Base-by-base conservation (phyloP, 2,113 vertebrate genomes). In the Perognathus longimembris region DNA sequence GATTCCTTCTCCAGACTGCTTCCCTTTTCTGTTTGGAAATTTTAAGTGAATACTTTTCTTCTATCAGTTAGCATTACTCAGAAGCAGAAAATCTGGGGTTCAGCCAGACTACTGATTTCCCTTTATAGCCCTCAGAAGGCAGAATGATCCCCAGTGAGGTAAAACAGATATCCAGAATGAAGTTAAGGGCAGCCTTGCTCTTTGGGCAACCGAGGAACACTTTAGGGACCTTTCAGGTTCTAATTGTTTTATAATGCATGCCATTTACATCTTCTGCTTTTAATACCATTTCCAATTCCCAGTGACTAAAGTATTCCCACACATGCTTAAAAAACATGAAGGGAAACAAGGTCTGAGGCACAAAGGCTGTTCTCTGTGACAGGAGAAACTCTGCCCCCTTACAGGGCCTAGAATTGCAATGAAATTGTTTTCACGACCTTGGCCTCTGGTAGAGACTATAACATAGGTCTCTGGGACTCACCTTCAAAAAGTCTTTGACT, bases 131-230 rank as follows among this genome's bases (percentile, higher is more conserved):
- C 6, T 61, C 40, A 59, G 66, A 73, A 50, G 45, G 22, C 24
- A 30, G 18, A 40, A 1, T 26, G 21, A 30, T 40, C 6, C n/a
- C 17, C 0, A 3, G 1, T 6, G 28, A 83, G 38, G 30, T 18
- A 34, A 5, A 69, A 40, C 28, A 85, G 64, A 2, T 0, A 0
- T 36, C 9, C 36, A 34, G 24, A 21, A 50, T 54, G n/a, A 61
- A 64, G 22, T 42, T 30, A 45, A 42, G 38, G 26, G 17, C 15
- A 69, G 7, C 36, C 34, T 45, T 28, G 1, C 14, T 4, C 1
- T 3, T 64, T 3, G 5, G 38, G 20, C 50, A 59, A 0, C 18
- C 11, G n/a, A 21, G 5, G 50, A 67, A 20, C 70, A 10, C 10
- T 1, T 70, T 26, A 22, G 20, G 34, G 70, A 87, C 54, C 24